A percentile compares a stretch with the other conserved stretches of the same genome.
Evolutionary conservation across 1,140 invertebrate species (phyloP).

Genomic region (Bactericera cockerelli): DNA sequence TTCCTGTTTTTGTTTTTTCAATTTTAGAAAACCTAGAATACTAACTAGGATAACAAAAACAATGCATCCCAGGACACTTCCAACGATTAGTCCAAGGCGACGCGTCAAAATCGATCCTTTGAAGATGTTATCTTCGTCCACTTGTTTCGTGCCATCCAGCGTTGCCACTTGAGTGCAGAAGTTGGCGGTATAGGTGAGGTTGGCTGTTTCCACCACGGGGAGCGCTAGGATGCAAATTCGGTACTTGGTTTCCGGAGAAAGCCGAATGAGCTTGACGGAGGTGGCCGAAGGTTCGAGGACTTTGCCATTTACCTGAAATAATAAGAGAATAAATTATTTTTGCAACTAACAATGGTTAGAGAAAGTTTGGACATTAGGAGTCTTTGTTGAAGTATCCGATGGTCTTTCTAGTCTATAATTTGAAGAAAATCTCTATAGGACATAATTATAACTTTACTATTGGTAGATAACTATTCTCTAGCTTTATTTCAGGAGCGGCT

Average conservation of each 20-base stretch:
- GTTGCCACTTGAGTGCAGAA: slow-evolving; percentile 7
- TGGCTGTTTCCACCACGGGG: slow-evolving; percentile 21
- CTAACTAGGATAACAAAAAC: slow-evolving; percentile 68
- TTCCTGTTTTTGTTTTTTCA: slow-evolving; percentile 61
- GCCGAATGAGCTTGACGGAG: slow-evolving; percentile 49
- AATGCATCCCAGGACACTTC: slow-evolving; percentile 66
- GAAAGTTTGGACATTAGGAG: too few species aligned
- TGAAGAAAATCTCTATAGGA: too few species aligned
- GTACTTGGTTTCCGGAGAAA: slow-evolving; percentile 62
- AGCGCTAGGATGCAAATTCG: slow-evolving; percentile 69
- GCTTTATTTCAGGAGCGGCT: too few species aligned
- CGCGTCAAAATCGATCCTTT: slow-evolving; percentile 48
- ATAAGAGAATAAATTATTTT: too few species aligned
- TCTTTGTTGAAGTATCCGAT: too few species aligned
- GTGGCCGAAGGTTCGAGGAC: slow-evolving; percentile 47
- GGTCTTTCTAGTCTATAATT: too few species aligned
- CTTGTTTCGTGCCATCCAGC: neutral
- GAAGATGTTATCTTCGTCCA: slow-evolving; percentile 19
- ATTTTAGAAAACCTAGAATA: slow-evolving; percentile 66
- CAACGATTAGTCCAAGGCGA: slow-evolving; percentile 64
- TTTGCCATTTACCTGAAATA: slow-evolving; percentile 48
- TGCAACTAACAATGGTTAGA: too few species aligned
- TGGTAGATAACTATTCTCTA: too few species aligned
- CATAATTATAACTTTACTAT: too few species aligned
- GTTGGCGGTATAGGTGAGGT: slow-evolving; percentile 24